phyloP scores from a whole-genome alignment of 2,888 invertebrate genomes.

The Flexamia atlantica region DNA sequence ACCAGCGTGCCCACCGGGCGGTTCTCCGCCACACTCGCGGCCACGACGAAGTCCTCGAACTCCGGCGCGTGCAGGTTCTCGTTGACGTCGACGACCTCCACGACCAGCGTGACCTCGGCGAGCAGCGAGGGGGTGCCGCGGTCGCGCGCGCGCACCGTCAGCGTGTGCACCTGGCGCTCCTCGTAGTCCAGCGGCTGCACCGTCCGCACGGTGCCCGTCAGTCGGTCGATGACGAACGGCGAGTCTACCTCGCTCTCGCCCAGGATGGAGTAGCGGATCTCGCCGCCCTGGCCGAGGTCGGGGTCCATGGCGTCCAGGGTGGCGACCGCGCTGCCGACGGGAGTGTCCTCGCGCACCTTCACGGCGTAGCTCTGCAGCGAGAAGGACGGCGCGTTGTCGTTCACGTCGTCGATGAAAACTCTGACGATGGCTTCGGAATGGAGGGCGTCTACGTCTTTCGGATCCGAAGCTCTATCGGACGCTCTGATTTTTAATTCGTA shows the following conservation, averaged over 20 bases:
- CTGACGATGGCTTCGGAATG: constrained; percentile 90
- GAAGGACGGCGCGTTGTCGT: constrained; percentile 93
- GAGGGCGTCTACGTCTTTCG: constrained; percentile 78
- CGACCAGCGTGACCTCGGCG: constrained; percentile 87
- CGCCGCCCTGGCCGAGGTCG: constrained; percentile 90
- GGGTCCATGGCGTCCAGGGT: constrained; percentile 91
- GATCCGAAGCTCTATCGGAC: constrained; percentile 84
- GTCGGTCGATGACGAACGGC: constrained; percentile 89
- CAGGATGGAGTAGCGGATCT: constrained; percentile 85
- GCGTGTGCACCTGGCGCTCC: constrained; percentile 91
- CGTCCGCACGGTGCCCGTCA: constrained; percentile 92
- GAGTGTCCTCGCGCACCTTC: constrained; percentile 94
- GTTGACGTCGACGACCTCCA: constrained; percentile 96
- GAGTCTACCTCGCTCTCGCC: constrained; percentile 75
- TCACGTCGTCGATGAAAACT: constrained; percentile 91
- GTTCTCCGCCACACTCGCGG: constrained; percentile 89
- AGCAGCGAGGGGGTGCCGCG: constrained; percentile 89
- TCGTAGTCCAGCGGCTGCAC: constrained; percentile 91
- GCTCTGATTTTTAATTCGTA: constrained; percentile 90
- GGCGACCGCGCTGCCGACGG: constrained; percentile 91
- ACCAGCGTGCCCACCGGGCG: constrained; percentile 87
- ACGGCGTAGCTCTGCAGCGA: constrained; percentile 85
- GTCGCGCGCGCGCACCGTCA: constrained; percentile 91
- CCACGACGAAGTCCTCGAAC: constrained; percentile 89
- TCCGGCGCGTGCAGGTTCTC: constrained; percentile 92